Evolutionary conservation across 2,113 vertebrate genomes (phyloP).

Genomic region (Lynx canadensis): DNA sequence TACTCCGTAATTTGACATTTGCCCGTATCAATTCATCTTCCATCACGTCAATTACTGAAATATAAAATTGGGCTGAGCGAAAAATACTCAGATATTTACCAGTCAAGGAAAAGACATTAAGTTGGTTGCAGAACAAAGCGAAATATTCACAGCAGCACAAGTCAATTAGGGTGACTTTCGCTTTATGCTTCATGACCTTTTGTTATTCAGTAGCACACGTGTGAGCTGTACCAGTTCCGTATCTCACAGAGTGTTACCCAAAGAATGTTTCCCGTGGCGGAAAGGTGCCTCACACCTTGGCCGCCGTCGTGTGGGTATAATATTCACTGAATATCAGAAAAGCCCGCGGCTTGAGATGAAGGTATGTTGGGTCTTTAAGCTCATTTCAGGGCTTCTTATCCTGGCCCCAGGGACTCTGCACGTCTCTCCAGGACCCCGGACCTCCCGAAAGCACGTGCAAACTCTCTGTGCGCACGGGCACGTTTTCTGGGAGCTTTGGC

Average conservation of each 20-base stretch:
- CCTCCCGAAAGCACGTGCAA: neutral
- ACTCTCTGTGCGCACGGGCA: rapidly evolving
- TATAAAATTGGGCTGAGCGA: neutral
- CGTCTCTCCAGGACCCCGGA: neutral
- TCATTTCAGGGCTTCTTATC: neutral
- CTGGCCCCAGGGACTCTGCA: neutral
- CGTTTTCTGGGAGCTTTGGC: neutral
- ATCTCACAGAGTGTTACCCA: neutral
- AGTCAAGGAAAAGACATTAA: neutral
- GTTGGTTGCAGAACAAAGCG: neutral
- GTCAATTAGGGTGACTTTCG: neutral
- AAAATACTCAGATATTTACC: neutral
- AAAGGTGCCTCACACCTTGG: conserved; percentile 57
- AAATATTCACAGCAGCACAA: neutral
- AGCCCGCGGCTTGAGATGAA: neutral
- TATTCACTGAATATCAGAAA: neutral
- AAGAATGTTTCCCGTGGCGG: rapidly evolving
- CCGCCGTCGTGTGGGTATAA: conserved; percentile 78
- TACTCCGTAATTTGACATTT: neutral
- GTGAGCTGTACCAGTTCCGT: neutral
- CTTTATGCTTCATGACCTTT: neutral
- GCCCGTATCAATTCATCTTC: neutral
- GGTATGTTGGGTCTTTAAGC: neutral
- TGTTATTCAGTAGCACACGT: rapidly evolving
- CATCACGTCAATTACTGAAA: neutral